phyloP scores from a whole-genome alignment of 2,797 vertebrate species.

The Cyclopterus lumpus region DNA sequence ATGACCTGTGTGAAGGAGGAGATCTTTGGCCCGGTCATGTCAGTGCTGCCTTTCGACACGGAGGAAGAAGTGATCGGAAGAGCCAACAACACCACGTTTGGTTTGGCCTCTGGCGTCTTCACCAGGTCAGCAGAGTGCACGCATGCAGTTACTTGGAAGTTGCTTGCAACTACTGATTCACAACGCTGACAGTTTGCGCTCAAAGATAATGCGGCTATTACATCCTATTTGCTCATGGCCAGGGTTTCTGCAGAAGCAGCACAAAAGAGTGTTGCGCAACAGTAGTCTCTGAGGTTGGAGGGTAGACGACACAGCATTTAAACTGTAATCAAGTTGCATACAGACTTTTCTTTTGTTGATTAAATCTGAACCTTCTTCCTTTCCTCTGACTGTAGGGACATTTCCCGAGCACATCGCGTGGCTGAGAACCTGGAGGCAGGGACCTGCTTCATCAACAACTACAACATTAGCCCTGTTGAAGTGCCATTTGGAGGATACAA shows the following conservation, averaged over 20 bases:
- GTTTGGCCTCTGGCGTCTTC: conserved; percentile 95
- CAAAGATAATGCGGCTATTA: conserved; percentile 3
- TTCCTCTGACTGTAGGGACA: conserved; percentile 82
- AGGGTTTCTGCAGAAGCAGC: neutral
- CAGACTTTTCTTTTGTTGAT: neutral
- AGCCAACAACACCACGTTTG: conserved; percentile 92
- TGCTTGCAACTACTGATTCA: neutral
- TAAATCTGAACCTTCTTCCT: neutral
- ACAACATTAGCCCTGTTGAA: conserved; percentile 91
- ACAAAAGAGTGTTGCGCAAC: neutral
- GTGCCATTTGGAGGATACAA: conserved; percentile 97
- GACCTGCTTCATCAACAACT: conserved; percentile 97
- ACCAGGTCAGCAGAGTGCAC: conserved; percentile 85
- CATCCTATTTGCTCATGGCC: neutral
- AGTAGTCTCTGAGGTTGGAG: neutral
- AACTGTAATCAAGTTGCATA: neutral
- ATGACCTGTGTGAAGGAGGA: conserved; percentile 98
- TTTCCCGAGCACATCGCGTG: conserved; percentile 93
- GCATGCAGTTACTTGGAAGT: neutral
- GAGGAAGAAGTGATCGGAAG: conserved; percentile 92
- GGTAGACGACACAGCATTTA: neutral
- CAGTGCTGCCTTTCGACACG: conserved; percentile 92
- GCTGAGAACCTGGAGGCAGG: conserved; percentile 92
- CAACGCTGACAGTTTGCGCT: neutral
- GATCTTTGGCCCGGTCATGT: conserved; percentile 99